phyloP scores from a whole-genome alignment of 2,113 vertebrate genomes.

The Delphinus delphis region DNA sequence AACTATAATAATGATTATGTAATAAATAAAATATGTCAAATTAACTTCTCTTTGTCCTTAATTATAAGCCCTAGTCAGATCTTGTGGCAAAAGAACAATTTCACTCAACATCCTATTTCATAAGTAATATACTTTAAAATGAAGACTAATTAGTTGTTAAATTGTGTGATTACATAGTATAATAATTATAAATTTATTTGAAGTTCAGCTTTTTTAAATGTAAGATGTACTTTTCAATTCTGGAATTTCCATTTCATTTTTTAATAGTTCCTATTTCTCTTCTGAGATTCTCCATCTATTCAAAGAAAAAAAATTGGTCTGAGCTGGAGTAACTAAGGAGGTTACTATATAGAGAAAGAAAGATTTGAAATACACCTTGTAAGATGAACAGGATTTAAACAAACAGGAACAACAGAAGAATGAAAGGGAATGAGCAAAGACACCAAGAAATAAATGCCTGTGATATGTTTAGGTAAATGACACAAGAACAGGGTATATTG shows the following conservation, averaged over 20 bases:
- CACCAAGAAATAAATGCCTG: background rate
- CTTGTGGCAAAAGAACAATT: background rate
- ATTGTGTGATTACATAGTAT: background rate
- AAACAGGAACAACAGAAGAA: slow-evolving; percentile 3
- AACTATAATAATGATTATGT: background rate
- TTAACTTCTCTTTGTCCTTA: background rate
- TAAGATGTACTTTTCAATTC: background rate
- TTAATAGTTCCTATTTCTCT: slow-evolving; percentile 6
- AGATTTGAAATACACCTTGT: background rate
- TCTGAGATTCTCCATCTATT: slow-evolving; percentile 1
- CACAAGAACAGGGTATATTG: background rate
- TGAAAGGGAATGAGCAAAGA: slow-evolving; percentile 1
- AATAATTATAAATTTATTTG: slow-evolving; percentile 5
- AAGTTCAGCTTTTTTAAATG: background rate
- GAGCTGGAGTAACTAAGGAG: background rate
- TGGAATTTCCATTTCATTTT: slow-evolving; percentile 3
- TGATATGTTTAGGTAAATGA: background rate
- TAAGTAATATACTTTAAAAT: background rate
- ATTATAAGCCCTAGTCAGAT: background rate
- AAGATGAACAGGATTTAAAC: background rate
- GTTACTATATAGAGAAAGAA: background rate
- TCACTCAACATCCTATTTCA: background rate
- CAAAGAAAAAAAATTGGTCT: background rate
- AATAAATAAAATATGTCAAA: background rate
- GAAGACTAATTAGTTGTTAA: background rate